These are phyloP conservation scores for Frankliniella intonsa DNA, from an alignment of 2,888 invertebrate species.

Conservation along the genomic window DNA sequence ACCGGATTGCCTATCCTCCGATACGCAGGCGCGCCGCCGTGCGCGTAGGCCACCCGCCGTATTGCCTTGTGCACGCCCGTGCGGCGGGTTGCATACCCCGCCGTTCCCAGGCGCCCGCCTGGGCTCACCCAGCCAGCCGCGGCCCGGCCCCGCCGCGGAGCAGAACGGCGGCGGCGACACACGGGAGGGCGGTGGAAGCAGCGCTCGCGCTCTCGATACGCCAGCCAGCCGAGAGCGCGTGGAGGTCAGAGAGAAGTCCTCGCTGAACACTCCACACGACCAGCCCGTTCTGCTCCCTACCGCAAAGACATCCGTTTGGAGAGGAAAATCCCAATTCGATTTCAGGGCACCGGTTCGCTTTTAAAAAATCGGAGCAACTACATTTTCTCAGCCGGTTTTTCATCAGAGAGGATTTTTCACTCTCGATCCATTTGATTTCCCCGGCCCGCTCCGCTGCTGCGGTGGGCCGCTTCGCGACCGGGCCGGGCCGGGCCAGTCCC, in stretches of 20 bases:
- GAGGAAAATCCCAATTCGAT: no score
- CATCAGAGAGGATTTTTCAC: neutral
- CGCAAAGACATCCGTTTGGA: neutral
- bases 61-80: neutral
- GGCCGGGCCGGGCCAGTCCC: neutral
- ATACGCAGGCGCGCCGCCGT: slow-evolving; percentile 19
- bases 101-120: neutral
- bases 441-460: neutral
- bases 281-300: neutral
- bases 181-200: no score
- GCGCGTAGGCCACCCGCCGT: neutral
- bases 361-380: no score
- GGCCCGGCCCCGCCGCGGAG: neutral
- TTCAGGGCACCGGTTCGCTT: no score
- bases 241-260: no score
- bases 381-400: no score
- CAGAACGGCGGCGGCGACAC: neutral
- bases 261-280: neutral
- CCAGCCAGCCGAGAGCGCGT: no score
- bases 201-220: no score
- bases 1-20: neutral
- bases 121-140: no score
- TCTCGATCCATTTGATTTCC: neutral
- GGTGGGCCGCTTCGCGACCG: neutral
- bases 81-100: slow-evolving; percentile 3